Evolutionary conservation across 1,140 invertebrate species (phyloP).

Genomic region (Drosophila asahinai): DNA sequence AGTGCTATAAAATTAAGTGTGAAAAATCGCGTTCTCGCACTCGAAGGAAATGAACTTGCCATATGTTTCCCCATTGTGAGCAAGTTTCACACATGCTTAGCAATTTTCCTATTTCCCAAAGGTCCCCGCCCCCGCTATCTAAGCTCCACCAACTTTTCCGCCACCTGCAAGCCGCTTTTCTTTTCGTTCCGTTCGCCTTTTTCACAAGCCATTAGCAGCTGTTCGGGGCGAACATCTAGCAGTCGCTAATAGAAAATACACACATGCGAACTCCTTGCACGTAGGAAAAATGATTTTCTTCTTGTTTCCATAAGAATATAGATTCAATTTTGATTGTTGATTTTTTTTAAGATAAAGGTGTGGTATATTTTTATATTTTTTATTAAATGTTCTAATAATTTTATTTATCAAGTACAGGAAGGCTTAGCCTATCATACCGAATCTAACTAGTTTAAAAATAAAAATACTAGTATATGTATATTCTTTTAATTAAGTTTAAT

Average conservation of each 20-base stretch:
- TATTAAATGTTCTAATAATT: too few species aligned
- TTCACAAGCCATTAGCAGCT: slow-evolving; percentile 73
- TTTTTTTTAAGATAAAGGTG: too few species aligned
- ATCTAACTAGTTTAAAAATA: too few species aligned
- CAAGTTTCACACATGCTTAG: slow-evolving; percentile 46
- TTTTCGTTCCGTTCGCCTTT: slow-evolving; percentile 35
- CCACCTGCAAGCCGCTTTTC: slow-evolving; percentile 22
- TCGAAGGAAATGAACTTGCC: slow-evolving; percentile 34
- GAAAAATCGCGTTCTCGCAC: slow-evolving; percentile 5
- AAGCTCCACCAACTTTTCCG: slow-evolving; percentile 15
- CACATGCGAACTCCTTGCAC: slow-evolving; percentile 23
- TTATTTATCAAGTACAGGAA: too few species aligned
- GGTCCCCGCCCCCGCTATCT: background rate
- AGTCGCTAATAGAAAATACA: slow-evolving; percentile 60
- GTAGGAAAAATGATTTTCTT: background rate
- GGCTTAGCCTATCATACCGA: too few species aligned
- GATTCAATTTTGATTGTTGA: too few species aligned
- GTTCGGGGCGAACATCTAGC: slow-evolving; percentile 44
- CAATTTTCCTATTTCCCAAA: slow-evolving; percentile 27
- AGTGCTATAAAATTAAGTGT: slow-evolving; percentile 11
- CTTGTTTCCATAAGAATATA: background rate
- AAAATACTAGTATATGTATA: too few species aligned
- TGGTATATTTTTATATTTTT: too few species aligned
- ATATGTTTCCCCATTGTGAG: slow-evolving; percentile 32
- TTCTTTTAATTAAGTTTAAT: too few species aligned